phyloP scores from a whole-genome alignment of 1,140 invertebrate species.

The Papilio machaon region DNA sequence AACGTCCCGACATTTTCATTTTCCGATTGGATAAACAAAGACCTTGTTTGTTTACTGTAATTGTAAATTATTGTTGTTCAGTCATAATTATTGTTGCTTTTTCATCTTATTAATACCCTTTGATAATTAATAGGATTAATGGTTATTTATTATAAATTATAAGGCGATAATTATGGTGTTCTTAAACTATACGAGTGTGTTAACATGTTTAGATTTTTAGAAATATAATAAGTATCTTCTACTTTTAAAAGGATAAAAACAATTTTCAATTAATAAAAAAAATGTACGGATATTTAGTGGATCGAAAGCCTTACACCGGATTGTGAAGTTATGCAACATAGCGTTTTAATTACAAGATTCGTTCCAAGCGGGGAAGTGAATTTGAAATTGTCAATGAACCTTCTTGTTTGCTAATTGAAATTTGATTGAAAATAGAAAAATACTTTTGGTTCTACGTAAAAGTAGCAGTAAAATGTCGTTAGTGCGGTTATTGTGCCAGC shows the following conservation, averaged over 20 bases:
- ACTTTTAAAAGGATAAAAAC: no score
- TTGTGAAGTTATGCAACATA: slow-evolving; percentile 10
- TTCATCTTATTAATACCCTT: background rate
- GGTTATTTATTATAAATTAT: no score
- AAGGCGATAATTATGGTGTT: no score
- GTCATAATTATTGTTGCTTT: background rate
- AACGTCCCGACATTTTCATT: background rate
- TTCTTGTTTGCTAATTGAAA: background rate
- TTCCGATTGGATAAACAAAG: slow-evolving; percentile 2
- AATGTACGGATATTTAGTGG: background rate
- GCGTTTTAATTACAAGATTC: slow-evolving; percentile 3
- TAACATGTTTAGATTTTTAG: background rate
- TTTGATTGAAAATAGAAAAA: background rate
- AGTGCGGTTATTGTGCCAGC: background rate
- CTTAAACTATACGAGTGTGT: no score
- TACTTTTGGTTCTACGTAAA: background rate
- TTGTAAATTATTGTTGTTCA: background rate
- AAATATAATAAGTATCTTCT: background rate
- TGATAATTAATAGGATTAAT: background rate
- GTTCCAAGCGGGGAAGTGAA: background rate
- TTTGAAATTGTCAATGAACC: background rate
- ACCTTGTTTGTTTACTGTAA: background rate
- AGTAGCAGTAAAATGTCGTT: background rate
- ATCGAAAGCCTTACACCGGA: background rate
- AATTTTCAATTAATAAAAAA: background rate